Percentiles rank a stretch among this genome's conserved stretches.
These are phyloP conservation scores for Apistogramma diplotaenia DNA, from an alignment of 2,113 vertebrate genomes.

Conservation along the genomic window DNA sequence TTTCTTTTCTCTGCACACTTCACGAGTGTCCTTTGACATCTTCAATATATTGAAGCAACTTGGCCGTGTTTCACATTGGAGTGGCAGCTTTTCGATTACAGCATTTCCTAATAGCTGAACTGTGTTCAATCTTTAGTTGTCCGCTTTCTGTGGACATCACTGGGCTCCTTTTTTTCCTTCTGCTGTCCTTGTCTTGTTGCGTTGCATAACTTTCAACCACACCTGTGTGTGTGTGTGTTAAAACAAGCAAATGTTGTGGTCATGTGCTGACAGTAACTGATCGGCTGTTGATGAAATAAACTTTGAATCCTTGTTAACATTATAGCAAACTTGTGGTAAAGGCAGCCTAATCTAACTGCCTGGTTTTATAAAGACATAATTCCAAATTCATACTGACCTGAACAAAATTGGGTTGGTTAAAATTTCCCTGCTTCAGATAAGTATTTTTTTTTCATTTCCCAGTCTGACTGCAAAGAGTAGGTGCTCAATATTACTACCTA, in stretches of 20 bases:
- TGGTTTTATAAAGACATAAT: too few relatives aligned
- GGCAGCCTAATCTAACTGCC: background rate
- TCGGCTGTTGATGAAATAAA: background rate
- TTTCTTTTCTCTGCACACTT: background rate
- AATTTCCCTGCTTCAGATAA: background rate
- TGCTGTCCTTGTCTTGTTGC: background rate
- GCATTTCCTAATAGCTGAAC: background rate
- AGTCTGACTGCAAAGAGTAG: background rate
- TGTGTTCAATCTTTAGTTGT: background rate
- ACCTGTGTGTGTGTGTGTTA: background rate
- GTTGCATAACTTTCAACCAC: background rate
- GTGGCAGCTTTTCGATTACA: background rate
- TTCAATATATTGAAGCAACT: background rate
- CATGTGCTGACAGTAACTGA: background rate
- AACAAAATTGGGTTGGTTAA: background rate
- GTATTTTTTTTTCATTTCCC: background rate
- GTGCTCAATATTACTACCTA: background rate
- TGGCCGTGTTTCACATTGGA: background rate
- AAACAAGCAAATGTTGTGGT: background rate
- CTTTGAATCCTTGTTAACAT: background rate
- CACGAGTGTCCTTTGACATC: background rate
- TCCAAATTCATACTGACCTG: background rate
- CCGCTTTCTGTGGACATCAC: too few relatives aligned
- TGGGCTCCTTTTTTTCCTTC: background rate
- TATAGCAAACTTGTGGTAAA: background rate